Evolutionary conservation across 2,888 invertebrate species (phyloP).

Genomic region (Drosophila lutescens): DNA sequence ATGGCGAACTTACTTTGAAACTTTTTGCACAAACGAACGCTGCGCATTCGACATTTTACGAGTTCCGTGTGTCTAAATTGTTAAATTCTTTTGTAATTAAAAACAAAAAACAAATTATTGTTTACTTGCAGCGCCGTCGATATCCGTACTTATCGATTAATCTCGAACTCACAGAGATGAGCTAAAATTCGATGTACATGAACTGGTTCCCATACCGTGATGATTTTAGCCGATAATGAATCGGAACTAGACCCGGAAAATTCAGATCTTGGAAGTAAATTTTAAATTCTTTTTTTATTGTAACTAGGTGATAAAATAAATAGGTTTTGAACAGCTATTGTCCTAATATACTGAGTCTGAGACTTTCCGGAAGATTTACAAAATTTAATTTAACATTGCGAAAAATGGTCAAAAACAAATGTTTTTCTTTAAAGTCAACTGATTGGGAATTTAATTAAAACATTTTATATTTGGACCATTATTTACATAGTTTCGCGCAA

Average conservation of each 20-base stretch:
- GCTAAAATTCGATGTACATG: not conserved
- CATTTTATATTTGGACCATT: no score
- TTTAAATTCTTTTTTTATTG: no score
- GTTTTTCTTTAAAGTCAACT: no score
- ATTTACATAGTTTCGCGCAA: no score
- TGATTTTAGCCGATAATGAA: not conserved
- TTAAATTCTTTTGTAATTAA: not conserved
- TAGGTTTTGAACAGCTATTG: no score
- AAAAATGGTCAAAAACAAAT: no score
- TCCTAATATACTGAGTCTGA: no score
- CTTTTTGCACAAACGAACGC: constrained; percentile 90
- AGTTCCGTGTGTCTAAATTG: not conserved
- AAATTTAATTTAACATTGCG: no score
- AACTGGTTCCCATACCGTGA: not conserved
- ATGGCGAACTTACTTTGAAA: constrained; percentile 86
- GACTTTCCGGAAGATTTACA: no score
- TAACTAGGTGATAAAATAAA: no score
- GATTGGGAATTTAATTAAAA: no score
- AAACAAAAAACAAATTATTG: not conserved
- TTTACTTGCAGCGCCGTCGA: constrained; percentile 5
- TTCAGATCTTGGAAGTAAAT: no score
- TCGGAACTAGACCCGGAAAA: not conserved
- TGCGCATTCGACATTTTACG: constrained; percentile 87
- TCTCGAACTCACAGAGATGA: not conserved
- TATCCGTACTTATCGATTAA: not conserved